phyloP scores from a whole-genome alignment of 1,140 invertebrate genomes.

The Marisa cornuarietis region DNA sequence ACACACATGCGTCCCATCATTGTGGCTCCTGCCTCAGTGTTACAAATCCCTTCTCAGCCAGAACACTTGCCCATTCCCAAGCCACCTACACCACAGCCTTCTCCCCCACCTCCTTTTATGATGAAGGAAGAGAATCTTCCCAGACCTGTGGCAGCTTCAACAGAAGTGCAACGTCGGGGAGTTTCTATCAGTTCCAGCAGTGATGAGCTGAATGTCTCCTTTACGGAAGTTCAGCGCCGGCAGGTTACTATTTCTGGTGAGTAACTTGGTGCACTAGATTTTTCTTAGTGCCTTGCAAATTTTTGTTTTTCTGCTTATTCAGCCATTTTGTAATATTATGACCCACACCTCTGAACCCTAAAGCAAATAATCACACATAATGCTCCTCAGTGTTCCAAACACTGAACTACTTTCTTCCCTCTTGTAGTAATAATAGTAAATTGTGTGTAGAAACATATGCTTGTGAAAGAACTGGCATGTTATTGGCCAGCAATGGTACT shows the following conservation, averaged over 20 bases:
- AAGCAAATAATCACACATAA: too few species aligned
- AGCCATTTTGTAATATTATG: too few species aligned
- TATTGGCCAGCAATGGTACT: too few species aligned
- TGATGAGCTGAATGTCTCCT: conserved; percentile 11
- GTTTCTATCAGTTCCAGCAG: conserved; percentile 11
- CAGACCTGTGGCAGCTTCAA: neutral
- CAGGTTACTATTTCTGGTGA: conserved; percentile 12
- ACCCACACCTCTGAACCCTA: too few species aligned
- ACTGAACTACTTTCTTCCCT: too few species aligned
- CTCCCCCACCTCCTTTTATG: neutral
- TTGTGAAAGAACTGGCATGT: too few species aligned
- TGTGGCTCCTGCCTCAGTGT: conserved; percentile 22
- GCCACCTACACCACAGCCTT: neutral
- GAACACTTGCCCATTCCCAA: neutral
- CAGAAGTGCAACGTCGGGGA: neutral
- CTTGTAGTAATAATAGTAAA: too few species aligned
- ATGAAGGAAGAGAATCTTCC: neutral
- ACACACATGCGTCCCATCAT: conserved; percentile 43
- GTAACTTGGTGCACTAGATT: neutral
- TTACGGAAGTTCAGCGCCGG: conserved; percentile 20
- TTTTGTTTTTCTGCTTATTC: neutral
- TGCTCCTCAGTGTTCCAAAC: too few species aligned
- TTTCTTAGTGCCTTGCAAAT: neutral
- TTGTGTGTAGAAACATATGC: too few species aligned
- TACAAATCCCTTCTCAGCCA: neutral